phyloP scores from a whole-genome alignment of 37 sponge, comb jelly and placozoan genomes.

The Agelas oroides region DNA sequence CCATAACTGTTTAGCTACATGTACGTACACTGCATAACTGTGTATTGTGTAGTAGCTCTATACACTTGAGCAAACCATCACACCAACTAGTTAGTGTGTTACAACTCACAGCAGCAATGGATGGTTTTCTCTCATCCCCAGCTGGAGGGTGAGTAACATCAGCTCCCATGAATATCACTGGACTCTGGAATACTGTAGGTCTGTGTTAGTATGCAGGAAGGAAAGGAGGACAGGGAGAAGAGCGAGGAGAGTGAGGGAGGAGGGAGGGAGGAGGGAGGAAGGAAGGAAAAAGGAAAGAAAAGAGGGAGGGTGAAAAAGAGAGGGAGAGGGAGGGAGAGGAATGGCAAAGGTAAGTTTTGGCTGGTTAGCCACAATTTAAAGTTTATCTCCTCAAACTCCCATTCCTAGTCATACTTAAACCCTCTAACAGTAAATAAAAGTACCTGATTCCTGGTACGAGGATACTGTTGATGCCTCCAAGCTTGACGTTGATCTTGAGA shows the following conservation, averaged over 20 bases:
- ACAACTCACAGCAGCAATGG: constrained; percentile 91
- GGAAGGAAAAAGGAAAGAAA: not conserved
- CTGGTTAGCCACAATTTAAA: too few relatives aligned
- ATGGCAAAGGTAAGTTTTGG: not conserved
- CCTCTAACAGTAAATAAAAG: too few relatives aligned
- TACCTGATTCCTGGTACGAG: constrained; percentile 84
- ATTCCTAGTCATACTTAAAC: not conserved
- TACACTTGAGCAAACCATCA: too few relatives aligned
- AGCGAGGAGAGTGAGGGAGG: not conserved
- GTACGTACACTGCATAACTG: too few relatives aligned
- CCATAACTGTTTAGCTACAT: too few relatives aligned
- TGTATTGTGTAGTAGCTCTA: too few relatives aligned
- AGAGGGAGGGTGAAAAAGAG: not conserved
- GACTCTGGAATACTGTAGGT: constrained; percentile 77
- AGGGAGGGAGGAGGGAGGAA: not conserved
- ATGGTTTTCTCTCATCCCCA: constrained; percentile 90
- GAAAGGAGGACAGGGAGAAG: not conserved
- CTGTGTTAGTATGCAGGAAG: constrained; percentile 46
- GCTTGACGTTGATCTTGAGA: constrained; percentile 97
- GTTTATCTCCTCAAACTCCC: too few relatives aligned
- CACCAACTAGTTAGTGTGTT: too few relatives aligned
- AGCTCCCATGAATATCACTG: constrained; percentile 96
- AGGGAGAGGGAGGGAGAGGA: not conserved
- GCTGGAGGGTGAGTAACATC: constrained; percentile 98
- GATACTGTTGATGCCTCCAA: constrained; percentile 95